Evolutionary conservation across 64 coral and sea anemone genomes (phyloP).

Genomic region (Pocillopora damicornis): DNA sequence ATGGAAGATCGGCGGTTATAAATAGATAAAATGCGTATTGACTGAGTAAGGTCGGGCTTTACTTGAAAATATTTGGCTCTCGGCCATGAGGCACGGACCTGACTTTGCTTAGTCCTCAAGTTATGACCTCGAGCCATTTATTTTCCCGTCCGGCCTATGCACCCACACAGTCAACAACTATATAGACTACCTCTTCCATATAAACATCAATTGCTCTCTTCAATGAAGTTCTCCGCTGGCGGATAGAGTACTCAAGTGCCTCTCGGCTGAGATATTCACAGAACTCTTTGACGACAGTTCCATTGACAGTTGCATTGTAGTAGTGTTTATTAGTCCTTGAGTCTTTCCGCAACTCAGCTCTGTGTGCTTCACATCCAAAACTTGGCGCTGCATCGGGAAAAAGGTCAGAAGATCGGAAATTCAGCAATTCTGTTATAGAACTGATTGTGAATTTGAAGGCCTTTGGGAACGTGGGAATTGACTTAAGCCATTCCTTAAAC

Average conservation of each 20-base stretch:
- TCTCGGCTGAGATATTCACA: constrained; percentile 13
- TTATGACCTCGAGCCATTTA: too few relatives aligned
- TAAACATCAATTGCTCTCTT: constrained; percentile 38
- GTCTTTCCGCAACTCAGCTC: constrained; percentile 6
- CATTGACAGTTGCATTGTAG: constrained; percentile 4
- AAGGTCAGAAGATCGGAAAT: constrained; percentile 15
- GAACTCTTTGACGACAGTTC: constrained; percentile 5
- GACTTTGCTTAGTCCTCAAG: too few relatives aligned
- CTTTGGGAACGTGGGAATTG: constrained; percentile 6
- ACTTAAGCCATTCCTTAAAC: constrained; percentile 14
- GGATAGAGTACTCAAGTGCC: constrained; percentile 1
- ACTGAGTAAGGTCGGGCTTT: too few relatives aligned
- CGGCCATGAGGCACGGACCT: too few relatives aligned
- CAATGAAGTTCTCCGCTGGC: not conserved
- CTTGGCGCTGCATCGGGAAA: not conserved
- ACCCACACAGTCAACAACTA: not conserved
- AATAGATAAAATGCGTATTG: too few relatives aligned
- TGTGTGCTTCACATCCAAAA: constrained; percentile 34
- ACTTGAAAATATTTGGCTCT: too few relatives aligned
- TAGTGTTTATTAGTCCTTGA: not conserved
- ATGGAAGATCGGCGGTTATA: too few relatives aligned
- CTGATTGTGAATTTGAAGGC: constrained; percentile 21
- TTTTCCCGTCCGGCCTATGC: too few relatives aligned
- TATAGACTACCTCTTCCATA: constrained; percentile 24
- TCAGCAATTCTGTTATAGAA: constrained; percentile 13